phyloP scores from a whole-genome alignment of 2,888 invertebrate genomes.

The Drosophila crucigera region DNA sequence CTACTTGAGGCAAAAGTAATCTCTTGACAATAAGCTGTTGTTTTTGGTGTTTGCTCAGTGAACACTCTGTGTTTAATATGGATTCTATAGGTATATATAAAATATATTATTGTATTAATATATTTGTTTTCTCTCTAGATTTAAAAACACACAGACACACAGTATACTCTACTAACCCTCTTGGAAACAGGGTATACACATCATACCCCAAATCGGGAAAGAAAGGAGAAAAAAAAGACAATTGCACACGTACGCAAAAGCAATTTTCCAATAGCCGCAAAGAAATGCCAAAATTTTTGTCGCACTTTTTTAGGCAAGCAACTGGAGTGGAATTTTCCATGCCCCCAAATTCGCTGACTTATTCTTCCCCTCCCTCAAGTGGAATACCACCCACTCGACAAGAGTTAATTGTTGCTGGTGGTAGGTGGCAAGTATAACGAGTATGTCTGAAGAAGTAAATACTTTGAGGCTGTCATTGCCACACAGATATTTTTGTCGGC shows the following conservation, averaged over 20 bases:
- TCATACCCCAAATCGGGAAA: background rate
- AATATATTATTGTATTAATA: background rate
- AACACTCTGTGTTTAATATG: background rate
- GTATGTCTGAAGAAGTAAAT: slow-evolving; percentile 67
- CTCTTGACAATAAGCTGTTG: background rate
- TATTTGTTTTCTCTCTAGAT: background rate
- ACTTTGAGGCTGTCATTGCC: slow-evolving; percentile 70
- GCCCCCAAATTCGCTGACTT: background rate
- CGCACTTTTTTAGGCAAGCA: slow-evolving; percentile 42
- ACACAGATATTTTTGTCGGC: slow-evolving; percentile 59
- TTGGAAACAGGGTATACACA: slow-evolving; percentile 7
- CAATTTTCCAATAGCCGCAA: slow-evolving; percentile 77
- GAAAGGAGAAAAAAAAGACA: slow-evolving; percentile 43
- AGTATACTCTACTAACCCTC: background rate
- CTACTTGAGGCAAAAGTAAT: background rate
- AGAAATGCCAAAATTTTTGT: slow-evolving; percentile 71
- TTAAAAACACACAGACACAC: too few relatives aligned
- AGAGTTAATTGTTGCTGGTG: slow-evolving; percentile 72
- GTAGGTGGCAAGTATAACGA: slow-evolving; percentile 28
- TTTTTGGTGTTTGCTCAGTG: background rate
- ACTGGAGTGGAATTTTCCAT: background rate
- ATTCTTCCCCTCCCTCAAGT: background rate
- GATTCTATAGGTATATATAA: background rate
- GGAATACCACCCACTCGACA: slow-evolving; percentile 9
- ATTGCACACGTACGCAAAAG: slow-evolving; percentile 79